phyloP scores from a whole-genome alignment of 2,888 invertebrate species.

The Cistogaster globosa region DNA sequence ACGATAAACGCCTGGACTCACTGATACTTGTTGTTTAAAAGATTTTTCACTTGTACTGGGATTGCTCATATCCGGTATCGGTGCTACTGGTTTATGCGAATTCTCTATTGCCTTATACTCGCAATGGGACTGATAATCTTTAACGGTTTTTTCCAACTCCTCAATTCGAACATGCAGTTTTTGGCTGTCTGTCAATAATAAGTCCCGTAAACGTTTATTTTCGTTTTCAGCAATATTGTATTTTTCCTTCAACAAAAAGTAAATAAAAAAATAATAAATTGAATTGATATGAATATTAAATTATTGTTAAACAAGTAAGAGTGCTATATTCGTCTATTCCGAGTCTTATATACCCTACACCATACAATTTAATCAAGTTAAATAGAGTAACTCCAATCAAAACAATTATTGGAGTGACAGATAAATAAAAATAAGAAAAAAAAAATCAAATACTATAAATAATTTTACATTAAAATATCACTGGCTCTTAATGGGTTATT shows the following conservation, averaged over 20 bases:
- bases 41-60: slow-evolving; percentile 77
- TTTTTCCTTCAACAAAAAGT: slow-evolving; percentile 76
- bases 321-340: too few relatives aligned
- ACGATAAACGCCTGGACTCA: slow-evolving; percentile 83
- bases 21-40: slow-evolving; percentile 81
- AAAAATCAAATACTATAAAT: too few relatives aligned
- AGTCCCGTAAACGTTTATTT: slow-evolving; percentile 79
- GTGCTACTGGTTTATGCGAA: slow-evolving; percentile 50
- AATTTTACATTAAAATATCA: too few relatives aligned
- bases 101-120: slow-evolving; percentile 72
- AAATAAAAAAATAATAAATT: background rate
- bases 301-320: too few relatives aligned
- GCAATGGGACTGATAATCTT: slow-evolving; percentile 74
- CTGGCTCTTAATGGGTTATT: too few relatives aligned
- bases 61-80: slow-evolving; percentile 51
- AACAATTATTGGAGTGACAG: too few relatives aligned
- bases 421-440: too few relatives aligned
- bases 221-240: slow-evolving; percentile 77
- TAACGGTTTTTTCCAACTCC: slow-evolving; percentile 73
- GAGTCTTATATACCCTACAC: too few relatives aligned
- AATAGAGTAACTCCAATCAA: too few relatives aligned
- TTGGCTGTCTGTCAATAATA: slow-evolving; percentile 73
- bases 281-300: background rate
- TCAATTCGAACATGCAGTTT: slow-evolving; percentile 58
- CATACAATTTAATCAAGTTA: too few relatives aligned